Evolutionary conservation across 2,113 vertebrate genomes (phyloP), one percentile per base, ranked within the genome.

Genomic region (Dasyprocta punctata): DNA sequence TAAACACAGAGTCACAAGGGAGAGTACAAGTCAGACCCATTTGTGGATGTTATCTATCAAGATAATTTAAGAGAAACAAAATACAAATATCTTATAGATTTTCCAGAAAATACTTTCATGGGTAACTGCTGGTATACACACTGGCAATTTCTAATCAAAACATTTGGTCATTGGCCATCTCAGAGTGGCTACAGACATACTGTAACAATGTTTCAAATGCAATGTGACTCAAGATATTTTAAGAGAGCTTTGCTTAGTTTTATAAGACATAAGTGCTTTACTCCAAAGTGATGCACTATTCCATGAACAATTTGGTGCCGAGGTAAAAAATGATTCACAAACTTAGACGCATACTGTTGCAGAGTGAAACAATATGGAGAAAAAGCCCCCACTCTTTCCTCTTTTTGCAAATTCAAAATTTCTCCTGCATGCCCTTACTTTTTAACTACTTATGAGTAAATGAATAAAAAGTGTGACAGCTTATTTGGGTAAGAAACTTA

Each of bases 71-170:
- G 14, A 90, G 26, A 95, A 90, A 82, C 5, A 41, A 1, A 86
- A 89, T 78, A 80, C 30, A 78, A 96, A 90, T 84, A 63, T 26
- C 38, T 95, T 26, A 58, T 87, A 61, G 81, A n/a, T 94, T 95
- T 97, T 81, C 61, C 52, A 71, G 75, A 78, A 97, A 95, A 84
- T 61, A 80, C 77, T 41, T 69, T 92, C 33, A 86, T 58, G 96
- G 88, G 77, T 90, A 90, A 85, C 19, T 36, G 30, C 65, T 83
- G 44, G 83, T 83, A 86, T 82, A 86, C 90, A 90, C 61, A 95
- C 44, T 94, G 86, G 69, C 33, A 90, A 94, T 81, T 94, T 95
- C 63, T 92, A 95, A 83, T 94, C 93, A 94, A 95, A 96, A 49
- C 19, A 49, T n/a, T 88, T 92, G 83, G 38, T 88, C 78, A 83